phyloP scores from a whole-genome alignment of 1,140 invertebrate species.

The Diachasmimorpha longicaudata region DNA sequence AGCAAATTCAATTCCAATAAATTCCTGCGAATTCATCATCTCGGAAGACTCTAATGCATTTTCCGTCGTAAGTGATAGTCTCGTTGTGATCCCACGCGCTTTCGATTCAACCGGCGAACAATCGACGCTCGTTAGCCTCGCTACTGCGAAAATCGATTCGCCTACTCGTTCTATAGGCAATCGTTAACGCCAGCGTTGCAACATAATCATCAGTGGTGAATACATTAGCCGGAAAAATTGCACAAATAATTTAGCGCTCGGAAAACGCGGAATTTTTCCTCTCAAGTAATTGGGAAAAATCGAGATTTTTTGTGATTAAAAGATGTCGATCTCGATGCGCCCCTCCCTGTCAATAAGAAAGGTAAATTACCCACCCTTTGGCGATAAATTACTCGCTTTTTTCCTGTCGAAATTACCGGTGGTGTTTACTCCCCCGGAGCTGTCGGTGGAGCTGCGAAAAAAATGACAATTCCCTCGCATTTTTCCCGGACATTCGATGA shows the following conservation, averaged over 20 bases:
- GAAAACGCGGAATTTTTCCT: not conserved
- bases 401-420: not conserved
- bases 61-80: slow-evolving; percentile 7
- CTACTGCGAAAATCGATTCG: slow-evolving; percentile 21
- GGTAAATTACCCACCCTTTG: too few relatives aligned
- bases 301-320: too few relatives aligned
- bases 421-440: too few relatives aligned
- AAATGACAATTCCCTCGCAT: too few relatives aligned
- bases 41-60: not conserved
- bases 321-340: too few relatives aligned
- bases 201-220: not conserved
- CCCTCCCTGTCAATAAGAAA: too few relatives aligned
- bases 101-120: slow-evolving; percentile 15
- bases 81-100: not conserved
- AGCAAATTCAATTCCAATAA: not conserved
- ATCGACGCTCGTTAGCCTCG: slow-evolving; percentile 20
- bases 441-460: too few relatives aligned
- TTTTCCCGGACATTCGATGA: too few relatives aligned
- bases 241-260: too few relatives aligned
- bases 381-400: not conserved
- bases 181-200: not conserved
- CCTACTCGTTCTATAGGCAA: not conserved
- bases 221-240: not conserved
- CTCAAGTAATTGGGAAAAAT: too few relatives aligned
- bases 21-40: not conserved